phyloP scores from a whole-genome alignment of 2,888 invertebrate genomes.

The Caradrina clavipalpis region DNA sequence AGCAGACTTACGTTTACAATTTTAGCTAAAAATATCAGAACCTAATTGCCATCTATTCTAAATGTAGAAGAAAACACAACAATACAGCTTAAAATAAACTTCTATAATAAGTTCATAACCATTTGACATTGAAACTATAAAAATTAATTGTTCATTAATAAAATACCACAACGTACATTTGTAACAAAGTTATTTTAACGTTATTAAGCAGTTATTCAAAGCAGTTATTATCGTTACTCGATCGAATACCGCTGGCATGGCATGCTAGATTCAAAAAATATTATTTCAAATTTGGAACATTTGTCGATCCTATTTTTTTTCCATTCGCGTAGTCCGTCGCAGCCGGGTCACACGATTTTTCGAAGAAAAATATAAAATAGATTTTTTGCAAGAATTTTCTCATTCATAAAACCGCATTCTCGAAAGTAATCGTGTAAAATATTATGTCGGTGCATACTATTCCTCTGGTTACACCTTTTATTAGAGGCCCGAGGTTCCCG shows the following conservation, averaged over 20 bases:
- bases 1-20: neutral
- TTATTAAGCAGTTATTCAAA: slow-evolving; percentile 46
- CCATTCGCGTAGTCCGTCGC: slow-evolving; percentile 76
- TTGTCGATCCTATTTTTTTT: slow-evolving; percentile 79
- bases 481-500: slow-evolving; percentile 89
- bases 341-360: slow-evolving; percentile 74
- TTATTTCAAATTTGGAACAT: slow-evolving; percentile 80
- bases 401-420: slow-evolving; percentile 49
- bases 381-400: slow-evolving; percentile 53
- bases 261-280: slow-evolving; percentile 72
- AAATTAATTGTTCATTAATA: slow-evolving; percentile 28
- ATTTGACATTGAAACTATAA: slow-evolving; percentile 5
- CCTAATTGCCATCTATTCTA: neutral
- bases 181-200: slow-evolving; percentile 41
- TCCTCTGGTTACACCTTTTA: slow-evolving; percentile 87
- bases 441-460: slow-evolving; percentile 89
- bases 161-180: slow-evolving; percentile 42
- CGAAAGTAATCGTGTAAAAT: slow-evolving; percentile 64
- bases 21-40: neutral
- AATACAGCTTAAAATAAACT: neutral
- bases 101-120: slow-evolving; percentile 5
- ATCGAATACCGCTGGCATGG: slow-evolving; percentile 64
- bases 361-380: slow-evolving; percentile 57
- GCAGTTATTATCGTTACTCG: slow-evolving; percentile 42
- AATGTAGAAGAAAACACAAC: neutral